Conservation (phyloP, 2,888 invertebrate genomes). For the Ormyrus nitidulus region DNA sequence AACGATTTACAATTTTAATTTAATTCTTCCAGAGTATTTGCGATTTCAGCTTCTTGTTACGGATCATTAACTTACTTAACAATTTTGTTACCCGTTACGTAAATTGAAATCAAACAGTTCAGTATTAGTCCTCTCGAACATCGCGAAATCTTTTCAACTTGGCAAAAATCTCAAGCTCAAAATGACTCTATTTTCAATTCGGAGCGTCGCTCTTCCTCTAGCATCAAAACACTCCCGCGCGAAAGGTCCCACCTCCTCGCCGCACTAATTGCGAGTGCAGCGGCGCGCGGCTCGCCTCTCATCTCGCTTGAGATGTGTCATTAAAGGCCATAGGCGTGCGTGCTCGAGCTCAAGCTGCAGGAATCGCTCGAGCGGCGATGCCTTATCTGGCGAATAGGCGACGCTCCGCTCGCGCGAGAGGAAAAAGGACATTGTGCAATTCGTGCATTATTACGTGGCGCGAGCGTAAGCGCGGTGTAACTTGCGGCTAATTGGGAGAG, state of each 20-base stretch:
- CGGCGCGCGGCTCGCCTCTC: neutral
- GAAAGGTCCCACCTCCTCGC: too few relatives aligned
- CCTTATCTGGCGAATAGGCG: conserved; percentile 53
- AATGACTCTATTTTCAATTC: neutral
- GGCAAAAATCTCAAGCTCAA: neutral
- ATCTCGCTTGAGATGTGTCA: neutral
- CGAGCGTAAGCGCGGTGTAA: too few relatives aligned
- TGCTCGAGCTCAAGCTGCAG: too few relatives aligned
- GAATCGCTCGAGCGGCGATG: conserved; percentile 14
- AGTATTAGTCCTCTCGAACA: too few relatives aligned
- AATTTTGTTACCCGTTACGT: too few relatives aligned
- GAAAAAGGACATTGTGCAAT: conserved; percentile 18
- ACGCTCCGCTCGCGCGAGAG: conserved; percentile 3
- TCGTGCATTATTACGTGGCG: conserved; percentile 27
- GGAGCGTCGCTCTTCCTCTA: neutral
- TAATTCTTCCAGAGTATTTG: too few relatives aligned
- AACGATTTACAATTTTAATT: too few relatives aligned
- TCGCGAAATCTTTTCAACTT: neutral
- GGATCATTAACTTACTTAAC: too few relatives aligned
- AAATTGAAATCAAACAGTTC: too few relatives aligned
- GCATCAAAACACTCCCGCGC: too few relatives aligned
- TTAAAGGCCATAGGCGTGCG: conserved; percentile 8
- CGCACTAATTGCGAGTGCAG: neutral
- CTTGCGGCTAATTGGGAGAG: conserved; percentile 14
- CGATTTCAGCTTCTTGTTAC: too few relatives aligned